phyloP scores from a whole-genome alignment of 2,113 vertebrate species.

The Hippolais icterina region DNA sequence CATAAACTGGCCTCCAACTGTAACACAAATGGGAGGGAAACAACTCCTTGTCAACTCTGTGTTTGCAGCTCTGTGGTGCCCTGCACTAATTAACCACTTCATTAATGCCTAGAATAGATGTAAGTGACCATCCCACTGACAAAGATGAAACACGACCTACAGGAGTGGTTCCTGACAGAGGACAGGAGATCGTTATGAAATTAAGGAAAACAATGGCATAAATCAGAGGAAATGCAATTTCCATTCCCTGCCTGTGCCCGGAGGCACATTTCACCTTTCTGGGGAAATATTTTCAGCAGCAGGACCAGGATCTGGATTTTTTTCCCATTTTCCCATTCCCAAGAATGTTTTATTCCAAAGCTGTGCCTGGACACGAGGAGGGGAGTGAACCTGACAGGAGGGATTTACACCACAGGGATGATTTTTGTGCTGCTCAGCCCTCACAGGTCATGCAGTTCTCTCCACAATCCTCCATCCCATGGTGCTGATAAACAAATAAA shows the following conservation, averaged over 20 bases:
- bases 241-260: neutral
- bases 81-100: neutral
- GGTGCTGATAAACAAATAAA: neutral
- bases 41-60: neutral
- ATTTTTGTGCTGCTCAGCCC: neutral
- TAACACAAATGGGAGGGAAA: neutral
- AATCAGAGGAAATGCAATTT: neutral
- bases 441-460: neutral
- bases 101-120: neutral
- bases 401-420: neutral
- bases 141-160: neutral
- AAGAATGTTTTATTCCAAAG: neutral
- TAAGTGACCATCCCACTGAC: neutral
- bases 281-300: neutral
- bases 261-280: neutral
- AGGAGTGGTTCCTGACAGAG: neutral
- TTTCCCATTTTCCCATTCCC: neutral
- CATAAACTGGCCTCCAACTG: neutral
- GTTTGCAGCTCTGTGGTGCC: neutral
- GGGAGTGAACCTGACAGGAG: neutral
- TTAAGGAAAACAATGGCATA: neutral
- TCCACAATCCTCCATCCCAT: neutral
- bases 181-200: neutral
- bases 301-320: neutral
- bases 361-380: neutral